Evolutionary conservation across 2,113 vertebrate genomes (phyloP).

Genomic region (Struthio camelus): DNA sequence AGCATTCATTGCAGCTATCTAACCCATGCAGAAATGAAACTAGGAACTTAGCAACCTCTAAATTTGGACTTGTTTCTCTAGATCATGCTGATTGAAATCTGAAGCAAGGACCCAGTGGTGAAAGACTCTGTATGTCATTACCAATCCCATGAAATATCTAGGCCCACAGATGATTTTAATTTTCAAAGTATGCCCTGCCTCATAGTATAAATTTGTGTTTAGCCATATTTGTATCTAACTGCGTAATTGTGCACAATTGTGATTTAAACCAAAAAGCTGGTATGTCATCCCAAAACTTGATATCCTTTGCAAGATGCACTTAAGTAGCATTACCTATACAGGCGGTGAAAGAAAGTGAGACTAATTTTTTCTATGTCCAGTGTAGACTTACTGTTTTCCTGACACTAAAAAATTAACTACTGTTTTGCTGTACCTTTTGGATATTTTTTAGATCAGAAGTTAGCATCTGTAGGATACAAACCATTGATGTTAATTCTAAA

Average conservation of each 20-base stretch:
- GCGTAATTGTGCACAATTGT: not conserved
- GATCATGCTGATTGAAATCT: not conserved
- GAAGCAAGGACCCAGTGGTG: not conserved
- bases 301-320: not conserved
- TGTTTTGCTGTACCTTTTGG: not conserved
- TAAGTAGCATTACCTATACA: not conserved
- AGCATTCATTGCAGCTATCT: not conserved
- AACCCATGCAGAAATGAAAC: not conserved
- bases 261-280: not conserved
- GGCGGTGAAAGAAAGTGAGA: not conserved
- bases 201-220: not conserved
- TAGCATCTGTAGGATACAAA: not conserved
- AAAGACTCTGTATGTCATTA: conserved; percentile 65
- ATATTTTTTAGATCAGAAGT: not conserved
- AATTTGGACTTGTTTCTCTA: not conserved
- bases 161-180: not conserved
- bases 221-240: not conserved
- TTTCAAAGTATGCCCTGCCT: not conserved
- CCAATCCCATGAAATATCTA: conserved; percentile 4
- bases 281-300: not conserved
- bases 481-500: not conserved
- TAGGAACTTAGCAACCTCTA: not conserved
- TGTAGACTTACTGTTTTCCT: not conserved
- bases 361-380: not conserved
- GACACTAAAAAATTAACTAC: not conserved